These are phyloP conservation scores for Sarcophaga rosellei DNA, from an alignment of 2,888 invertebrate genomes.

Conservation along the genomic window DNA sequence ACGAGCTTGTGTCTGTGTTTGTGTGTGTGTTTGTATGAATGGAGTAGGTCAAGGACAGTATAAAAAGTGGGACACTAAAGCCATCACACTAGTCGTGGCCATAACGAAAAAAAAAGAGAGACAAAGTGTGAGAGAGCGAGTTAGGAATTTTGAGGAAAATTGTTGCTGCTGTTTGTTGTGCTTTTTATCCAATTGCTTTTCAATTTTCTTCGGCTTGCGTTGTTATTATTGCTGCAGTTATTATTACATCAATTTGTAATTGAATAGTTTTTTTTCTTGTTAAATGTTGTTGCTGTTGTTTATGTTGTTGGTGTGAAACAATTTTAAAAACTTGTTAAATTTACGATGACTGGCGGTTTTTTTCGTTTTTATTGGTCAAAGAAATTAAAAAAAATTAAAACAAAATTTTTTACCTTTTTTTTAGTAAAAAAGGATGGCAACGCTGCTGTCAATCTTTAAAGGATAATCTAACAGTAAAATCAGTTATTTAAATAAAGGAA, in stretches of 20 bases:
- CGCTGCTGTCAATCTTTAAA: too few relatives aligned
- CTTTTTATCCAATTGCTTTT: conserved; percentile 35
- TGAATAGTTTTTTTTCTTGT: conserved; percentile 25
- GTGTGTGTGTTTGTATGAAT: conserved; percentile 72
- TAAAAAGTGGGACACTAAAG: conserved; percentile 79
- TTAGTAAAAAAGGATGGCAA: too few relatives aligned
- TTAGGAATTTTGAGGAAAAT: conserved; percentile 48
- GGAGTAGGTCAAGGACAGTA: conserved; percentile 82
- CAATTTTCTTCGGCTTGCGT: conserved; percentile 31
- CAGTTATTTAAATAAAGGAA: too few relatives aligned
- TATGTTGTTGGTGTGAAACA: background rate
- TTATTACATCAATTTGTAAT: conserved; percentile 37
- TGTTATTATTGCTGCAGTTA: background rate
- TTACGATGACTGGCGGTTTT: background rate
- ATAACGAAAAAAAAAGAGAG: conserved; percentile 16
- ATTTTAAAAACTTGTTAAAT: conserved; percentile 31
- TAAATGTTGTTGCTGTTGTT: background rate
- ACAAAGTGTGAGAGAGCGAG: background rate
- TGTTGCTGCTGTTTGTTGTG: conserved; percentile 36
- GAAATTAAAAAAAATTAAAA: background rate
- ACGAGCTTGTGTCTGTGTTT: conserved; percentile 15
- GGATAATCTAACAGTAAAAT: too few relatives aligned
- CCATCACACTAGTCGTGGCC: conserved; percentile 63
- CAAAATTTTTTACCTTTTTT: background rate
- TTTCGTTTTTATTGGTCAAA: background rate